phyloP scores from a whole-genome alignment of 2,113 vertebrate genomes.

The Microcebus ravelobensis region DNA sequence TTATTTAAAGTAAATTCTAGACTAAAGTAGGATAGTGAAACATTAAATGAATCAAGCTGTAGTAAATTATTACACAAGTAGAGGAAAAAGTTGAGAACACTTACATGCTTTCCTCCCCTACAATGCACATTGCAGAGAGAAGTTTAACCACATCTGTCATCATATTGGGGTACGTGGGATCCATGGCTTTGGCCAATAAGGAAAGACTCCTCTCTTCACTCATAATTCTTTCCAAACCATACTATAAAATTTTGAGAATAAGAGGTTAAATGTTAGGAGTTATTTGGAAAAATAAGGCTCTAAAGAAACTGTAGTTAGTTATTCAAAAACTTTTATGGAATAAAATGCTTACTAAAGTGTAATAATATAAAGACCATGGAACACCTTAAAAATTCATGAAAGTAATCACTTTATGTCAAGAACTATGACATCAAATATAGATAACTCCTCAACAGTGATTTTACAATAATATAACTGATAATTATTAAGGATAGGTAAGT shows the following conservation, averaged over 20 bases:
- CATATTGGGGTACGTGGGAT: constrained; percentile 92
- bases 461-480: background rate
- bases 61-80: background rate
- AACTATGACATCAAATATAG: background rate
- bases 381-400: background rate
- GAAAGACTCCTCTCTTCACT: constrained; percentile 94
- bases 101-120: constrained; percentile 98
- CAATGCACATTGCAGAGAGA: constrained; percentile 97
- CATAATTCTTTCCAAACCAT: constrained; percentile 97
- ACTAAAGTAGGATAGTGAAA: background rate
- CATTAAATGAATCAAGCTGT: background rate
- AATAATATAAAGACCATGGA: background rate
- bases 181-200: constrained; percentile 93
- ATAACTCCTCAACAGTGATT: background rate
- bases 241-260: constrained; percentile 84
- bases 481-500: background rate
- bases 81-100: constrained; percentile 70
- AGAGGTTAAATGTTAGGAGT: constrained; percentile 40
- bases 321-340: background rate
- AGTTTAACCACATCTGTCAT: constrained; percentile 98
- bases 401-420: constrained; percentile 25
- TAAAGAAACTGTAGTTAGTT: background rate
- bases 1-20: constrained; percentile 30
- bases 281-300: background rate
- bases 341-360: background rate